Conservation (phyloP, 2,888 invertebrate genomes). For the Brachyptera risi region DNA sequence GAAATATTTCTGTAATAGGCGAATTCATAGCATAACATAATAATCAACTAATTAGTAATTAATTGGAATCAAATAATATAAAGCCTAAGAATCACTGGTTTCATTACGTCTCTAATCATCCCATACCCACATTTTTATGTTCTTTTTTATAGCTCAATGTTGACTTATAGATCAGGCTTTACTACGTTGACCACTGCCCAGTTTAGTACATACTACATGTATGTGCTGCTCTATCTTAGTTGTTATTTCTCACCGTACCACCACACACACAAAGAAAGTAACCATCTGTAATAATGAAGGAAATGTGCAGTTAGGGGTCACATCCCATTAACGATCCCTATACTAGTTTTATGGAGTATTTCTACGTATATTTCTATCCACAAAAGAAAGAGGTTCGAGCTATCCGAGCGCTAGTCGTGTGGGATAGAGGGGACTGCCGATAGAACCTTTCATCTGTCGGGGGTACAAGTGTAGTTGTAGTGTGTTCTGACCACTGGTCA, state of each 20-base stretch:
- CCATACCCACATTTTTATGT: background rate
- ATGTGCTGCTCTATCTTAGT: background rate
- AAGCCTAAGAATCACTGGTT: no score
- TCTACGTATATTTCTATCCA: no score
- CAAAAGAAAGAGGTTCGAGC: no score
- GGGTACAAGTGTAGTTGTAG: background rate
- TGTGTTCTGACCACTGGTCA: constrained; percentile 14
- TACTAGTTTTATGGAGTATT: constrained; percentile 28
- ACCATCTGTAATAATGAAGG: constrained; percentile 32
- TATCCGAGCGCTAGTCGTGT: no score
- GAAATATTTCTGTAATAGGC: no score
- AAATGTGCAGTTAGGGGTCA: constrained; percentile 35
- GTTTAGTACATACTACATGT: no score
- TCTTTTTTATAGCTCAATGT: background rate
- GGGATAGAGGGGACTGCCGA: no score
- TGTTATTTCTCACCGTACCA: background rate
- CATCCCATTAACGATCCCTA: constrained; percentile 34
- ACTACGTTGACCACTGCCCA: background rate
- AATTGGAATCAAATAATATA: no score
- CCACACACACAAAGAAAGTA: background rate
- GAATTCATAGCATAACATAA: no score
- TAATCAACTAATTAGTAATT: no score
- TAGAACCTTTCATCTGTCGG: background rate
- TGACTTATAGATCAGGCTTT: background rate
- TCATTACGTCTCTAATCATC: no score